Conservation (phyloP, 2,888 invertebrate species). For the Nowickia ferox region DNA sequence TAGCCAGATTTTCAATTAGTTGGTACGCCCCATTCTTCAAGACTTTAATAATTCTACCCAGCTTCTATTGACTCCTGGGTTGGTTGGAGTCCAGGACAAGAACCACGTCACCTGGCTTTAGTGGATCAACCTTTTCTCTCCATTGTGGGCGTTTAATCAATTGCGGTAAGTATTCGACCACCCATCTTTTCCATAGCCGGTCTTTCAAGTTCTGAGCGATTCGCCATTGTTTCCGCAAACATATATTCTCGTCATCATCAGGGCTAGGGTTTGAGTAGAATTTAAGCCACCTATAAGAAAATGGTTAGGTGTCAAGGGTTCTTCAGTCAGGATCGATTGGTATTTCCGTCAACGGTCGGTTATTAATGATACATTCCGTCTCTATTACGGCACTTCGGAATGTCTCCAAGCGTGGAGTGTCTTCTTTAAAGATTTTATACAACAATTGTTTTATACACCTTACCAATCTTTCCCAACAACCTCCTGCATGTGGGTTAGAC, state of each 20-base stretch:
- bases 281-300: no score
- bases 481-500: no score
- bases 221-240: slow-evolving; percentile 56
- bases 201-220: background rate
- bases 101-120: slow-evolving; percentile 45
- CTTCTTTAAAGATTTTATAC: slow-evolving; percentile 34
- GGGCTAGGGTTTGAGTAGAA: slow-evolving; percentile 51
- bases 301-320: slow-evolving; percentile 67
- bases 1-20: background rate
- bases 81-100: slow-evolving; percentile 40
- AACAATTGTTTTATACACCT: slow-evolving; percentile 46
- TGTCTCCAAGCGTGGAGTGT: no score
- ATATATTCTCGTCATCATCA: slow-evolving; percentile 19
- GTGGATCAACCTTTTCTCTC: slow-evolving; percentile 30
- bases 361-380: slow-evolving; percentile 62
- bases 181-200: background rate
- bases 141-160: slow-evolving; percentile 44
- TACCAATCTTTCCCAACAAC: no score
- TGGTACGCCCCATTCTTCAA: no score
- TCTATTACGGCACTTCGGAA: no score
- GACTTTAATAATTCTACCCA: slow-evolving; percentile 26
- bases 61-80: slow-evolving; percentile 39
- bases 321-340: slow-evolving; percentile 57
- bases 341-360: slow-evolving; percentile 56
- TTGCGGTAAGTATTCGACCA: background rate